These are phyloP conservation scores for Ophion ellenae DNA, from an alignment of 2,888 invertebrate genomes.

Conservation along the genomic window DNA sequence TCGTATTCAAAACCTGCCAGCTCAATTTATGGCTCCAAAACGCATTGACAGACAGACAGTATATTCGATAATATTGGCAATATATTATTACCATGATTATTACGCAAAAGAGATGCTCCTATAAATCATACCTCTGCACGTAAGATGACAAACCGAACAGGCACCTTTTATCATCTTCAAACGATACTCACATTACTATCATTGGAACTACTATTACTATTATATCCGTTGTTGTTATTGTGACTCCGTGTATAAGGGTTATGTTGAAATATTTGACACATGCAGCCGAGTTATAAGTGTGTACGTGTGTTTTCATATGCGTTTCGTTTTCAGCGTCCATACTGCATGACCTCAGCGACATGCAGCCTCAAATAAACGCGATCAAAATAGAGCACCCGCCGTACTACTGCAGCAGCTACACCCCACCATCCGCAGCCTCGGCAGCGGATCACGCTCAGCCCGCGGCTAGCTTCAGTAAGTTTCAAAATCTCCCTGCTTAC, in stretches of 20 bases:
- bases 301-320: conserved; percentile 71
- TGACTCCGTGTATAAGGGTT: conserved; percentile 1
- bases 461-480: conserved; percentile 83
- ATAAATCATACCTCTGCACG: too few species aligned
- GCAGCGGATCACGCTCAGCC: conserved; percentile 84
- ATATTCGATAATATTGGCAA: not conserved
- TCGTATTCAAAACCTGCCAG: too few species aligned
- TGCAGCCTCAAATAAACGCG: conserved; percentile 89
- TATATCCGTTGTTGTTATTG: conserved; percentile 3
- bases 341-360: conserved; percentile 94
- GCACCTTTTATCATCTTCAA: not conserved
- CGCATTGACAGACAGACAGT: too few species aligned
- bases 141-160: not conserved
- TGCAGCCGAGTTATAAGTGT: conserved; percentile 34
- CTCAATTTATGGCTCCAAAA: too few species aligned
- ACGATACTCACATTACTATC: not conserved
- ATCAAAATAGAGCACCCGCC: conserved; percentile 93
- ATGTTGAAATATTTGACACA: conserved; percentile 17
- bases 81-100: not conserved
- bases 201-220: not conserved
- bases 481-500: conserved; percentile 71
- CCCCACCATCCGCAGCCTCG: conserved; percentile 87
- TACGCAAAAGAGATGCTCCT: not conserved
- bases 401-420: conserved; percentile 93
- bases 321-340: conserved; percentile 92